Percentiles rank a stretch among this genome's conserved stretches.
Conservation (phyloP, 2,797 vertebrate species). For the Coluber constrictor region DNA sequence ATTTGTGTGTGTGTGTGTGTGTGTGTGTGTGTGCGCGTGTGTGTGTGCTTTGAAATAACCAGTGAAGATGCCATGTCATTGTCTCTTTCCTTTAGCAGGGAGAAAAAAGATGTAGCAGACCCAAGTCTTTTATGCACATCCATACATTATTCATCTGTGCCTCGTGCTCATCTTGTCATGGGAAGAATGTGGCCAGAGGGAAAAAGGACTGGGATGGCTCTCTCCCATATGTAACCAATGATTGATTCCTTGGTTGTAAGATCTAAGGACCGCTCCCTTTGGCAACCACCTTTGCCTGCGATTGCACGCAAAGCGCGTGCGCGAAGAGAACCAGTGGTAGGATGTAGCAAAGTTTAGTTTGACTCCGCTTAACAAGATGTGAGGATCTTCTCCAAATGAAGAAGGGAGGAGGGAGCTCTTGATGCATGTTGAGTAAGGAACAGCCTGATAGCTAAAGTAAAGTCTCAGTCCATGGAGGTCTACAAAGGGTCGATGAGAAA, state of each 20-base stretch:
- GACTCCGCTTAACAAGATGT: neutral
- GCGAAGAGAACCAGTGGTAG: neutral
- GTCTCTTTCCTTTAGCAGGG: neutral
- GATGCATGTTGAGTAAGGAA: neutral
- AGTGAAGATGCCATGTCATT: neutral
- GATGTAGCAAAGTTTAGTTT: neutral
- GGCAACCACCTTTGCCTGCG: neutral
- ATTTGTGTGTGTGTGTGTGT: neutral
- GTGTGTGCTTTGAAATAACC: neutral
- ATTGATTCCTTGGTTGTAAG: neutral
- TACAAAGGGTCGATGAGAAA: neutral
- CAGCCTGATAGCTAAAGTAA: neutral
- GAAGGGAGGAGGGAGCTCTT: neutral
- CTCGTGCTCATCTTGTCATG: neutral
- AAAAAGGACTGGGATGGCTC: neutral
- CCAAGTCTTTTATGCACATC: neutral
- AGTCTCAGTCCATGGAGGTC: neutral
- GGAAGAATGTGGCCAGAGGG: neutral
- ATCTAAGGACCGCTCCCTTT: neutral
- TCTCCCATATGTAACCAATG: neutral
- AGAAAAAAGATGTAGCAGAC: neutral
- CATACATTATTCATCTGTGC: neutral
- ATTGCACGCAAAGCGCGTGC: too few species aligned
- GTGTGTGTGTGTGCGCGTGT: too few species aligned
- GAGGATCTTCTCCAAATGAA: neutral